Evolutionary conservation across 2,797 vertebrate species (phyloP).

Genomic region (Nothura maculosa): DNA sequence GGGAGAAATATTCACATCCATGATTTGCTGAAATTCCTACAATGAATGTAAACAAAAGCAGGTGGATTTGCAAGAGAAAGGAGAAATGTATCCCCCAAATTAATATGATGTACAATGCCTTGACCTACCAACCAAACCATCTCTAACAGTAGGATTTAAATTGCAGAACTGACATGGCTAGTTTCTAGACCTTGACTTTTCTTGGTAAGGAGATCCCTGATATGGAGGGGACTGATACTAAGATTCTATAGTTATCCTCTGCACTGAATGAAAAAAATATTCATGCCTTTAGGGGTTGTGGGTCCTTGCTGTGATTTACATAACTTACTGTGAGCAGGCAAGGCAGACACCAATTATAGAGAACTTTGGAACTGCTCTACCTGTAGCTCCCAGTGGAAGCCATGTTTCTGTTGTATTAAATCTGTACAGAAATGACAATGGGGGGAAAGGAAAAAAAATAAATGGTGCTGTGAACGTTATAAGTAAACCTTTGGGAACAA

Average conservation of each 20-base stretch:
- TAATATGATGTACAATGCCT: not conserved
- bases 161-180: conserved; percentile 58
- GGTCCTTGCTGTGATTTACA: conserved; percentile 77
- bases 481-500: conserved; percentile 74
- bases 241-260: conserved; percentile 72
- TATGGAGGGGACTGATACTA: conserved; percentile 56
- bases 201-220: conserved; percentile 68
- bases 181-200: conserved; percentile 70
- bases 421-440: conserved; percentile 72
- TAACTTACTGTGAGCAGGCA: conserved; percentile 72
- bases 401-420: conserved; percentile 74
- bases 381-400: conserved; percentile 77
- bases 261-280: conserved; percentile 67
- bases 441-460: conserved; percentile 41
- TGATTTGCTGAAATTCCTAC: not conserved
- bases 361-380: conserved; percentile 71
- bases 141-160: conserved; percentile 66
- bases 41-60: conserved; percentile 16
- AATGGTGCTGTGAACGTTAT: conserved; percentile 54
- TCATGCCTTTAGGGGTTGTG: conserved; percentile 73
- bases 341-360: conserved; percentile 73
- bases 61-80: not conserved
- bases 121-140: conserved; percentile 22
- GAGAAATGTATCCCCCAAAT: conserved; percentile 5
- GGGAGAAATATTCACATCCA: not conserved